Percentiles rank a stretch among this genome's conserved stretches.
Conservation (phyloP, 2,888 invertebrate species). For the Drosophila neoperkinsi region DNA sequence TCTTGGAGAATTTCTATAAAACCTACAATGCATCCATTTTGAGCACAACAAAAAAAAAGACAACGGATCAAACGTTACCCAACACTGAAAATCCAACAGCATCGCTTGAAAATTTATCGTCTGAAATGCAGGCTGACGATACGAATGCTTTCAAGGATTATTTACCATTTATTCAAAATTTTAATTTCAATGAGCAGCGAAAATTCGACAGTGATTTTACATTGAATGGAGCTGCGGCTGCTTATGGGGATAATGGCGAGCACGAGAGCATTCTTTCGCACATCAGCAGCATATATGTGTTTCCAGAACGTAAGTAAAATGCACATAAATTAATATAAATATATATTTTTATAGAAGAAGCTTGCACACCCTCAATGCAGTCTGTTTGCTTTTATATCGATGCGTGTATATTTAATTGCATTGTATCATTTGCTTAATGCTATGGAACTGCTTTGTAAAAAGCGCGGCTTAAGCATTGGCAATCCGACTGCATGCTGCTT, state of each 20-base stretch:
- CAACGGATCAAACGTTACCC: neutral
- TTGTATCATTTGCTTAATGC: neutral
- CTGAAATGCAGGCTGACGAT: conserved; percentile 75
- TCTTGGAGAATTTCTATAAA: conserved; percentile 86
- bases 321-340: neutral
- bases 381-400: neutral
- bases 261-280: conserved; percentile 77
- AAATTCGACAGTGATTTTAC: conserved; percentile 13
- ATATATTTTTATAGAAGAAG: neutral
- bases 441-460: neutral
- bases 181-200: conserved; percentile 15
- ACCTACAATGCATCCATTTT: conserved; percentile 65
- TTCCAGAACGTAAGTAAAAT: conserved; percentile 79
- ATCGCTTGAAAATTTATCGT: conserved; percentile 25
- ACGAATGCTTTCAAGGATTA: conserved; percentile 45
- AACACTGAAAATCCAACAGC: neutral
- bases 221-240: neutral
- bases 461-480: neutral
- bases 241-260: conserved; percentile 33
- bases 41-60: conserved; percentile 1
- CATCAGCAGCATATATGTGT: conserved; percentile 83
- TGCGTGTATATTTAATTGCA: neutral
- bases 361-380: neutral
- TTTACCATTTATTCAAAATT: conserved; percentile 31
- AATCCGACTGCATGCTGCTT: neutral